Evolutionary conservation across 2,113 vertebrate genomes (phyloP).

Genomic region (Halcyon malimbica): DNA sequence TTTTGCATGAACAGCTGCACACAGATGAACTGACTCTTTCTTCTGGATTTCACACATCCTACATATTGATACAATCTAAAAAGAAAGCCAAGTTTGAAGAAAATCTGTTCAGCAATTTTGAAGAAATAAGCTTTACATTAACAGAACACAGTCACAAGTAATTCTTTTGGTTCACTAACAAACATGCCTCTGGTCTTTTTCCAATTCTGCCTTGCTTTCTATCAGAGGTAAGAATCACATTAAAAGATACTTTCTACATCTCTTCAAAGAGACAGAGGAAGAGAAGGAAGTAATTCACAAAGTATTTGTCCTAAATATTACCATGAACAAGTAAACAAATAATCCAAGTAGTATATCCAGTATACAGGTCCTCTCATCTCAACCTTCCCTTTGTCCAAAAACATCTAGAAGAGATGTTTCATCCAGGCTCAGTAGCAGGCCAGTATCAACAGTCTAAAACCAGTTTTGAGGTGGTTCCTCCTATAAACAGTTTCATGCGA

Average conservation of each 20-base stretch:
- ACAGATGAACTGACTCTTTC: neutral
- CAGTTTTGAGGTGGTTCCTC: neutral
- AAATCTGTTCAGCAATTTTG: neutral
- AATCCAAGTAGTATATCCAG: neutral
- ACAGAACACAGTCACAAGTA: neutral
- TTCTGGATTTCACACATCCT: neutral
- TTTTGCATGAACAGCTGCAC: neutral
- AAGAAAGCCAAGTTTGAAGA: conserved; percentile 5
- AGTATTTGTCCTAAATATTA: neutral
- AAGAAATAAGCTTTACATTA: neutral
- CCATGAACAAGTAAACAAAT: neutral
- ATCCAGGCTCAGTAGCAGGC: neutral
- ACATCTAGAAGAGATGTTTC: neutral
- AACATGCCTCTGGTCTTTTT: neutral
- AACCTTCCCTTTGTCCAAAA: neutral
- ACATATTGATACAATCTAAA: neutral
- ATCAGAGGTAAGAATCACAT: neutral
- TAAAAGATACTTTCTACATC: neutral
- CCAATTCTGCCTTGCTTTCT: neutral
- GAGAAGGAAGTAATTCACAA: neutral
- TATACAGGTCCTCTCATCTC: neutral
- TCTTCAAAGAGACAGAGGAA: neutral
- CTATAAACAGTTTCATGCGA: neutral
- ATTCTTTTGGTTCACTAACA: neutral
- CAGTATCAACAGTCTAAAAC: neutral